Evolutionary conservation across 2,888 invertebrate species (phyloP), one percentile per base, ranked within the genome.

Genomic region (Tetranychus piercei): DNA sequence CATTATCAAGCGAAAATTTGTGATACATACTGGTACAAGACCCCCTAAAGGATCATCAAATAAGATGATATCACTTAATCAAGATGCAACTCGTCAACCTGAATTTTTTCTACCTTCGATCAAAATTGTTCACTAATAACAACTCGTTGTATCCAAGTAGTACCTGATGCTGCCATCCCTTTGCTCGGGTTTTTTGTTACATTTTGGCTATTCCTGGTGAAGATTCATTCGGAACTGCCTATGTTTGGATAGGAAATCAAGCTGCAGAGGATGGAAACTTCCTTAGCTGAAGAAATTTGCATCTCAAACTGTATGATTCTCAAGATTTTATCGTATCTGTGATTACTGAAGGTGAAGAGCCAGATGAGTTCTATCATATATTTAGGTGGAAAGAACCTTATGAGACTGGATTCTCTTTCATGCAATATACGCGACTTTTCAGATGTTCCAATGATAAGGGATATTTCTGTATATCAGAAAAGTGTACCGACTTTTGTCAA

Each of bases 391-490:
- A 89, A 88, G 80, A 94, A 82, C 88, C 89, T 0, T 93, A 94
- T 82, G 95, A 95, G 76, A 86, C 86, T 82, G 89, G n/a, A 91
- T 81, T 92, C 94, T 89, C 89, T 69, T 99, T 90, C 82, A 94
- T 99, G 89, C 87, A 91, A 81, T 91, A 88, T 83, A 92, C 94
- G 1, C 86, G 99, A 73, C 86, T 99, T 66, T 99, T 99, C 85
- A 88, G 99, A 74, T 99, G 99, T 83, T 99, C 97, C 71, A 99
- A 99, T 83, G 99, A 99, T 82, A 96, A 96, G 82, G 99, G 99
- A 6, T 99, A 96, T 84, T 99, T 99, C 83, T 91, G 92, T 0
- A 95, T 99, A 67, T 96, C 96, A 0, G 99, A 99, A 83, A 99
- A 99, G 82, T 99, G 97, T 84, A 90, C 93, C 0, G 95, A 95